Evolutionary conservation across 2,797 vertebrate genomes (phyloP).

Genomic region (Mormyrus proboscirostris): DNA sequence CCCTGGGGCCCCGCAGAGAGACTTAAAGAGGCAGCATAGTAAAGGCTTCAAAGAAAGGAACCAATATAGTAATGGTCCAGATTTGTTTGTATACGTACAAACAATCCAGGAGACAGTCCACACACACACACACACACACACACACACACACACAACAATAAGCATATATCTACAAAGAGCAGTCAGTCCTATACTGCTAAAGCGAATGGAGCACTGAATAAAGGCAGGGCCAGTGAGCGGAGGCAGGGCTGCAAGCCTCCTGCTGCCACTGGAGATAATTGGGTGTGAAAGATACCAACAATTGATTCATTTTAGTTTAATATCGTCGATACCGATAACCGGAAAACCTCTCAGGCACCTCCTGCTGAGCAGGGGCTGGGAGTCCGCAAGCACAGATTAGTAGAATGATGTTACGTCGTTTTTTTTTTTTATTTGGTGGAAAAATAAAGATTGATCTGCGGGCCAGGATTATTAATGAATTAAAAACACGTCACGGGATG

Average conservation of each 20-base stretch:
- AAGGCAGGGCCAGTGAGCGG: neutral
- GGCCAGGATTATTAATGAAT: neutral
- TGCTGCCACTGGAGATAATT: neutral
- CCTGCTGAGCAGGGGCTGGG: neutral
- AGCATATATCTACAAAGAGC: neutral
- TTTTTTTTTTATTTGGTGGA: neutral
- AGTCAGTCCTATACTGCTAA: neutral
- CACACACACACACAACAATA: neutral
- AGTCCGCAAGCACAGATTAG: neutral
- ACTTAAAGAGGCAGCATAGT: neutral
- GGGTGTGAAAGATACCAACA: neutral
- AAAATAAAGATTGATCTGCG: neutral
- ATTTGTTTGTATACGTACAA: neutral
- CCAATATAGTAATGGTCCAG: neutral
- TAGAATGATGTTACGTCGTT: neutral
- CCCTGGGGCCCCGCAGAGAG: neutral
- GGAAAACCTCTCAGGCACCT: neutral
- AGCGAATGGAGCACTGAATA: neutral
- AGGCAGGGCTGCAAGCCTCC: neutral
- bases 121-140: neutral
- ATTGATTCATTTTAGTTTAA: neutral
- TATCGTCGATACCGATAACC: neutral
- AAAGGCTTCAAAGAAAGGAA: neutral
- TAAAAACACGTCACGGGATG: neutral
- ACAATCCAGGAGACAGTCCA: neutral